phyloP scores from a whole-genome alignment of 2,888 invertebrate species.

The Epistrophe eligans region DNA sequence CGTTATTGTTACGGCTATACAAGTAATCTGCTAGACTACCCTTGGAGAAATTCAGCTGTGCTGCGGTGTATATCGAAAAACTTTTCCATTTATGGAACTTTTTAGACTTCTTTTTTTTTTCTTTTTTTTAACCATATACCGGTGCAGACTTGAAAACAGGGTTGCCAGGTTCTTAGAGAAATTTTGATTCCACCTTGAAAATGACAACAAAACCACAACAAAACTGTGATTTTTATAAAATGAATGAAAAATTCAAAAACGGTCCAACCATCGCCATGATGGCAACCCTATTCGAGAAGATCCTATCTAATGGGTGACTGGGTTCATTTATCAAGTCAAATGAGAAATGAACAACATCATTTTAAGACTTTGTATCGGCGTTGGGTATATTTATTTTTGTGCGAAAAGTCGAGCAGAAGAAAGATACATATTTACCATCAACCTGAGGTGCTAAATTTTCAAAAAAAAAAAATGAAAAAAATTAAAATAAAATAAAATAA shows the following conservation, averaged over 20 bases:
- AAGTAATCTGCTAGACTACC: conserved; percentile 22
- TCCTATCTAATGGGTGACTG: conserved; percentile 54
- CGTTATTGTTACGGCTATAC: not conserved
- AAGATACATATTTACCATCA: not conserved
- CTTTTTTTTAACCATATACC: conserved; percentile 1
- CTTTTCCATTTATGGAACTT: conserved; percentile 64
- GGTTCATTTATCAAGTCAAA: conserved; percentile 75
- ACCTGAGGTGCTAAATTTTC: conserved; percentile 51
- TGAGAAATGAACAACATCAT: conserved; percentile 76
- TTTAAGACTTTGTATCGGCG: conserved; percentile 56
- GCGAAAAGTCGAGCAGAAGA: conserved; percentile 31
- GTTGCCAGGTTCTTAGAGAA: not conserved
- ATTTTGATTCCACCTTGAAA: not conserved
- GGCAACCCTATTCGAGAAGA: conserved; percentile 16
- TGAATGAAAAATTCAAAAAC: not conserved
- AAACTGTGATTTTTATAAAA: not conserved
- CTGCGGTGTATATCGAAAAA: conserved; percentile 61
- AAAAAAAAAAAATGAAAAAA: not conserved
- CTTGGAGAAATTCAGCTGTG: conserved; percentile 10
- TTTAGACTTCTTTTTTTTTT: conserved; percentile 52
- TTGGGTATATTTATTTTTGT: conserved; percentile 58
- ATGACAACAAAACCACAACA: not conserved
- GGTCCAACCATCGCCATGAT: not conserved
- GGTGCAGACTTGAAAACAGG: not conserved
- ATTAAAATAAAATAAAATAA: not conserved